Evolutionary conservation across 92 coral and sea anemone species (phyloP), one percentile per base, ranked within the genome.

Genomic region (Zoanthus gigantus): DNA sequence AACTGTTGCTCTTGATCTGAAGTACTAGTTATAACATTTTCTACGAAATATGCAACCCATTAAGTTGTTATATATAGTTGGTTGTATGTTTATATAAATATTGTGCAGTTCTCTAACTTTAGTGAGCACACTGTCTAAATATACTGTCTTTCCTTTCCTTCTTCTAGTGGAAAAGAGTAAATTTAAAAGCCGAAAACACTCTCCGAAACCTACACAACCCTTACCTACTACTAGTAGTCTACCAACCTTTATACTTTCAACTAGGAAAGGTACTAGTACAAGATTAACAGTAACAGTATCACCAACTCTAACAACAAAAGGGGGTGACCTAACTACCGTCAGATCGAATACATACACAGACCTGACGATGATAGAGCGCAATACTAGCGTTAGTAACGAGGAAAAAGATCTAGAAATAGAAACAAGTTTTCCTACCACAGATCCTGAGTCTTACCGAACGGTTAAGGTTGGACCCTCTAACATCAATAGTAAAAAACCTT

Each of bases 171-270:
- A 81, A 81, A 81, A 81, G 75, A 81, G 75, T 81, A 66, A 44
- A 81, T 81, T 81, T 81, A 81, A 81, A 66, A 81, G 85, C 85
- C 75, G 50, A 81, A 81, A 66, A 66, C 85, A 46, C 54, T 81
- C 85, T 81, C 48, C 85, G 85, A 81, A 81, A 81, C 85, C 85
- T 81, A 81, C 85, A 66, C 85, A 81, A 81, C 74, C 75, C 47
- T 47, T 81, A 66, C 65, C 85, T 81, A 81, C 75, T 81, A 67
- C 85, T 81, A 81, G 85, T 37, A 81, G 74, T 66, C 85, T 81
- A 81, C 85, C 85, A 81, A 66, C 85, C 13, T 81, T 75, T 79
- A 61, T 57, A 45, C 53, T n/a, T 65, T 50, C 75, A 42, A 81
- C 85, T 54, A 68, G 18, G 65, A 30, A 81, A 81, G 85, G 75